phyloP scores from a whole-genome alignment of 35 echinoderm and acorn worm genomes.

The Eucidaris tribuloides region DNA sequence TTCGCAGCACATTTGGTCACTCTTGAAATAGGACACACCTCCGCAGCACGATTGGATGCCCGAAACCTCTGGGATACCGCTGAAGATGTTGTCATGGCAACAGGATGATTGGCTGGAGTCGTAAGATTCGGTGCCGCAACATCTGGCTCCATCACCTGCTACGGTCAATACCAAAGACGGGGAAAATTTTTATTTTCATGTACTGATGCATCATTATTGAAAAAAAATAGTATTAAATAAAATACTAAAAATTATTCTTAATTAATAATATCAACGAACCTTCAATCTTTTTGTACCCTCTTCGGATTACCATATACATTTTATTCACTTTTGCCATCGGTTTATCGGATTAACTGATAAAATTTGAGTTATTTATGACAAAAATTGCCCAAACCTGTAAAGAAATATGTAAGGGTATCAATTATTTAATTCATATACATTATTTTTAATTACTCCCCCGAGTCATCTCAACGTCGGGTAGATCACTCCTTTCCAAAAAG shows the following conservation, averaged over 20 bases:
- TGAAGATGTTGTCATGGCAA: not conserved
- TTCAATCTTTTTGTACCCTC: not conserved
- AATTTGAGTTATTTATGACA: no score
- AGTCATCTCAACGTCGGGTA: no score
- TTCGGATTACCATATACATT: not conserved
- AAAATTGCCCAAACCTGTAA: no score
- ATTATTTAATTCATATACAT: no score
- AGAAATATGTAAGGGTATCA: no score
- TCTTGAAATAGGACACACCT: constrained; percentile 31
- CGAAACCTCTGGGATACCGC: constrained; percentile 15
- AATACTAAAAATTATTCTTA: not conserved
- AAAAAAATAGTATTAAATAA: not conserved
- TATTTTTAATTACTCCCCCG: no score
- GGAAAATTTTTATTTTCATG: not conserved
- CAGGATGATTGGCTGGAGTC: constrained; percentile 13
- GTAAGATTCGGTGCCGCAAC: constrained; percentile 21
- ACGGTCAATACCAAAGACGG: not conserved
- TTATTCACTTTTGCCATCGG: no score
- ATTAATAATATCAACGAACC: not conserved
- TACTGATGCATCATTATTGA: not conserved
- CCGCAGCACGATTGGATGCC: constrained; percentile 32
- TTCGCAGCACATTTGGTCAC: constrained; percentile 25
- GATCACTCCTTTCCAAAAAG: no score
- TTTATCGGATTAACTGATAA: no score
- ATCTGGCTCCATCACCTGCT: not conserved